A percentile compares a stretch with the other conserved stretches of the same genome.
phyloP scores from a whole-genome alignment of 2,113 vertebrate genomes.

The Hyla sarda region DNA sequence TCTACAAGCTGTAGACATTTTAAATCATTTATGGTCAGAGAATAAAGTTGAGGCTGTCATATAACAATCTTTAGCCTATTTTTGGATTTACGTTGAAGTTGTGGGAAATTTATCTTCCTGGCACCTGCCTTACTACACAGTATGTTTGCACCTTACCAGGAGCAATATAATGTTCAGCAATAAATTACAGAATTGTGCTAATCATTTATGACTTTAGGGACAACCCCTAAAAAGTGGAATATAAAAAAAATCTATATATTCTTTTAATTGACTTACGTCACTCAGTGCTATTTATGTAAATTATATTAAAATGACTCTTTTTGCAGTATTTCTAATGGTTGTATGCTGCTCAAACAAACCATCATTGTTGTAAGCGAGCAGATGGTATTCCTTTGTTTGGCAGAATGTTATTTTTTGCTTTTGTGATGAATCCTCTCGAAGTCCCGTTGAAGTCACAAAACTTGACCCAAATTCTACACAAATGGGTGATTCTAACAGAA shows the following conservation, averaged over 20 bases:
- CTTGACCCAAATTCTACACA: neutral
- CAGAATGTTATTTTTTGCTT: slow-evolving; percentile 27
- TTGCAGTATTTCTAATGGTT: neutral
- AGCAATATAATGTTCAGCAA: too few relatives aligned
- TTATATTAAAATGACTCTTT: neutral
- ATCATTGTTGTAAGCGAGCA: neutral
- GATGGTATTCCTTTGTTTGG: slow-evolving; percentile 29
- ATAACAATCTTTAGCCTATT: neutral
- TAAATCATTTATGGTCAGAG: neutral
- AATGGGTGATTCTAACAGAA: slow-evolving; percentile 17
- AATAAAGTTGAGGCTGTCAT: neutral
- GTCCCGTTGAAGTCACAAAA: slow-evolving; percentile 13
- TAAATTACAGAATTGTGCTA: neutral
- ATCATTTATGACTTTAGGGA: neutral
- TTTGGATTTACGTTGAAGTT: neutral
- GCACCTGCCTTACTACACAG: too few relatives aligned
- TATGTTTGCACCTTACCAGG: too few relatives aligned
- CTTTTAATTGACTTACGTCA: neutral
- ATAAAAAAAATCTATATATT: neutral
- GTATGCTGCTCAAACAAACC: neutral
- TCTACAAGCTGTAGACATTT: too few relatives aligned
- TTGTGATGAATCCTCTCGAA: slow-evolving; percentile 1
- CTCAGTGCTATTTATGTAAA: neutral
- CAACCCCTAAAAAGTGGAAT: neutral
- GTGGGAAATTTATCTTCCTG: neutral